Conservation (phyloP, 2,113 vertebrate genomes). For the Protobothrops mucrosquamatus region DNA sequence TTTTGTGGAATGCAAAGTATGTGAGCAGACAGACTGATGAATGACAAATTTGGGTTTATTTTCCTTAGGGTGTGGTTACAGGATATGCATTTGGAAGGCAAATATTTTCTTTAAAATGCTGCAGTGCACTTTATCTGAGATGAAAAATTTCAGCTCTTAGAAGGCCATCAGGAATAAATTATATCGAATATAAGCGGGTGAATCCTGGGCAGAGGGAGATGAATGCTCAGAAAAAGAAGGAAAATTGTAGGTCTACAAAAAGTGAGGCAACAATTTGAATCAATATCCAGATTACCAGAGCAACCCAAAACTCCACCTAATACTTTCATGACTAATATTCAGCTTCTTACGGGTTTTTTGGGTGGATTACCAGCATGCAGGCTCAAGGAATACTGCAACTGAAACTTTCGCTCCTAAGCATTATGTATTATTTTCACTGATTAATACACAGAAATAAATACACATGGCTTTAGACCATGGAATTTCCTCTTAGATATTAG, state of each 20-base stretch:
- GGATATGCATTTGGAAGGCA: slow-evolving; percentile 18
- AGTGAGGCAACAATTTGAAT: neutral
- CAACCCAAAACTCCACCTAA: neutral
- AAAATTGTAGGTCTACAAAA: neutral
- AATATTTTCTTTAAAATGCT: slow-evolving; percentile 28
- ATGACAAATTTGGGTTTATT: slow-evolving; percentile 34
- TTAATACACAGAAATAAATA: neutral
- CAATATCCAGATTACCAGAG: neutral
- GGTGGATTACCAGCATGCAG: neutral
- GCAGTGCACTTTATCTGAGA: neutral
- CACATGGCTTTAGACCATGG: neutral
- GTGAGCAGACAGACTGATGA: neutral
- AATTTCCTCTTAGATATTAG: neutral
- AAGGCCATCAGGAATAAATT: neutral
- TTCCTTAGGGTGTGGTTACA: slow-evolving; percentile 40
- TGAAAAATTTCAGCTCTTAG: neutral
- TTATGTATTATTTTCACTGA: neutral
- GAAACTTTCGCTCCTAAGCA: neutral
- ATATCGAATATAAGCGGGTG: neutral
- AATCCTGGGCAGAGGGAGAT: too few relatives aligned
- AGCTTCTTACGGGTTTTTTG: neutral
- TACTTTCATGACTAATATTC: neutral
- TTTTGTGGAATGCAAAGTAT: neutral
- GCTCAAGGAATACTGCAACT: neutral
- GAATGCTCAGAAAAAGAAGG: neutral